Conservation (phyloP, 53 echinoderm and acorn worm species). For the Hippasteria phrygiana region DNA sequence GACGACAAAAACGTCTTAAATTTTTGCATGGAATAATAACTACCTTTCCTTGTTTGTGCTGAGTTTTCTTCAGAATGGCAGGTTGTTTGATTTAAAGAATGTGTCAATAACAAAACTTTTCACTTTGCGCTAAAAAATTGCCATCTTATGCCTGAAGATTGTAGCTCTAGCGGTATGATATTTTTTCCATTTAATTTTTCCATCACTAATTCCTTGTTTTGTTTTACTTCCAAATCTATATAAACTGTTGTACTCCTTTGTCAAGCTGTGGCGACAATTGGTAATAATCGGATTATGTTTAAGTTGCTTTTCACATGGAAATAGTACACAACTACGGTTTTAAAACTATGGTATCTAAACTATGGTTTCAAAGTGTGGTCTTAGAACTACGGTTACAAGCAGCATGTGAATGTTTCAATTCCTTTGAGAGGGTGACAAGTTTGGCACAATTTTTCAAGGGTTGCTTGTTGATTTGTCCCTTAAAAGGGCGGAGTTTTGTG, state of each 20-base stretch:
- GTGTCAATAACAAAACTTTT: background rate
- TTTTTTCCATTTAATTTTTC: background rate
- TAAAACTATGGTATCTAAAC: background rate
- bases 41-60: too few species aligned
- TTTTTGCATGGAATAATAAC: too few species aligned
- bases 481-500: too few species aligned
- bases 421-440: too few species aligned
- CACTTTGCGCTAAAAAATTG: background rate
- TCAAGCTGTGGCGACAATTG: conserved; percentile 31
- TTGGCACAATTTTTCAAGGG: too few species aligned
- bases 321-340: background rate
- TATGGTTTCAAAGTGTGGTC: background rate
- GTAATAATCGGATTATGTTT: background rate
- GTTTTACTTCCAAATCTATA: background rate
- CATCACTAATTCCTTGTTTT: too few species aligned
- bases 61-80: too few species aligned
- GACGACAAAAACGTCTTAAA: too few species aligned
- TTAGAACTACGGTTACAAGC: background rate
- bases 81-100: too few species aligned
- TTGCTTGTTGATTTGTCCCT: too few species aligned
- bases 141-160: background rate
- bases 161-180: background rate
- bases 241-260: background rate
- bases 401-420: too few species aligned
- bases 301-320: background rate